Evolutionary conservation across 2,888 invertebrate genomes (phyloP), one percentile per base, ranked within the genome.

Genomic region (Conus canariensis): DNA sequence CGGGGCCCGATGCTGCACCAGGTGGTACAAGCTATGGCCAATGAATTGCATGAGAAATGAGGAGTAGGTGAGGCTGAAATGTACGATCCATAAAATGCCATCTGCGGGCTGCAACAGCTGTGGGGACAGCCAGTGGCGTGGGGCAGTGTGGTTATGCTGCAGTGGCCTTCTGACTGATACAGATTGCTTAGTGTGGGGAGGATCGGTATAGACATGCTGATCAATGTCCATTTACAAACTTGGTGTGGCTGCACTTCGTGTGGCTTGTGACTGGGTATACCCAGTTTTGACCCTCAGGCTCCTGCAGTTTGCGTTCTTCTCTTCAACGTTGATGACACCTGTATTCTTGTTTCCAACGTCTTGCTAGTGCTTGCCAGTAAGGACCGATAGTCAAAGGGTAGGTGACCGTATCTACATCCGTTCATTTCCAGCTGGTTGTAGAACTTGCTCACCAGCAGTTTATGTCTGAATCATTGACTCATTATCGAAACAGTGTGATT

Each of bases 41-140:
- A 14, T 45, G 45, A 80, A 56, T 10, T 10, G 82, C 56, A 7
- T 83, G 82, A 22, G 82, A 58, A 83, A 83, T 83, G 82, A 58
- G 14, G 7, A 80, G 80, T 45, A 30, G 12, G 80, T n/a, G 22
- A 74, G n/a, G 70, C 19, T 19, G 12, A 80, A 16, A 83, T 83
- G 22, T 56, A 58, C 58, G 14, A 83, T 58, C 82, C 82, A 83
- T 83, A 83, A 83, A 83, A 83, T 9, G 22, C 82, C 58, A 83
- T 83, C 56, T 10, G 19, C 12, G 4, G 12, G 82, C 45, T 16
- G 82, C 58, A n/a, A 58, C 56, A 58, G 82, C 58, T 56, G 82
- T 16, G 7, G 58, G 82, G 82, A 9, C 56, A 8, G 82, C 14
- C 6, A 58, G 16, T 56, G 82, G 82, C 19, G 45, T 56, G 58